phyloP scores from a whole-genome alignment of 2,888 invertebrate genomes.

The Phyllotreta cruciferae region DNA sequence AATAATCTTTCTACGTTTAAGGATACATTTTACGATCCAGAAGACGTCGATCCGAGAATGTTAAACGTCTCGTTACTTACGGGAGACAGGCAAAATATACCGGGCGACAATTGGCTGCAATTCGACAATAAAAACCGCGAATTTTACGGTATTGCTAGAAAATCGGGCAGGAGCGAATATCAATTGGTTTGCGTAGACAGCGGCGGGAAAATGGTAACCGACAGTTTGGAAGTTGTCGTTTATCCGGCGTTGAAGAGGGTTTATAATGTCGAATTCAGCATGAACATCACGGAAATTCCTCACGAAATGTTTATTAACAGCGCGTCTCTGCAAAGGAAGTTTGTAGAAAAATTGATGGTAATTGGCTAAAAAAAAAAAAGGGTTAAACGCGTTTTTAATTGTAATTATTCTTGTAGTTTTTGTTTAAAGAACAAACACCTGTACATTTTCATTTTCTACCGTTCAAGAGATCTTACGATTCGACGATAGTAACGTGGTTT shows the following conservation, averaged over 20 bases:
- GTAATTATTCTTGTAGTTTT: slow-evolving; percentile 59
- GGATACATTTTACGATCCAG: slow-evolving; percentile 90
- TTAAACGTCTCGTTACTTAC: slow-evolving; percentile 77
- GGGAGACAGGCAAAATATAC: slow-evolving; percentile 72
- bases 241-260: slow-evolving; percentile 68
- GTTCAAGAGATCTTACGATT: slow-evolving; percentile 68
- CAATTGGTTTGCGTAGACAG: slow-evolving; percentile 79
- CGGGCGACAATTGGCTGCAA: slow-evolving; percentile 81
- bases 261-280: slow-evolving; percentile 81
- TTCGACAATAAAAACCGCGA: slow-evolving; percentile 88
- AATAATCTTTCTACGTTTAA: slow-evolving; percentile 52
- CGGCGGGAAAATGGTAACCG: slow-evolving; percentile 76
- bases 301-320: slow-evolving; percentile 71
- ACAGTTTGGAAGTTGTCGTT: slow-evolving; percentile 80
- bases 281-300: slow-evolving; percentile 74
- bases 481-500: slow-evolving; percentile 78
- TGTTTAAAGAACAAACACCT: slow-evolving; percentile 80
- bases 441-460: slow-evolving; percentile 77
- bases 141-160: slow-evolving; percentile 81
- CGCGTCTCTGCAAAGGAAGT: slow-evolving; percentile 76
- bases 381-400: background rate
- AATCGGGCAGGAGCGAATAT: slow-evolving; percentile 79
- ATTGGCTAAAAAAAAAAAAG: slow-evolving; percentile 27
- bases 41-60: slow-evolving; percentile 78
- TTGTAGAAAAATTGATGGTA: slow-evolving; percentile 75